A percentile compares a stretch with the other conserved stretches of the same genome.
These are phyloP conservation scores for Drosophila sp. DNA, from an alignment of 1,140 invertebrate species.

Conservation along the genomic window DNA sequence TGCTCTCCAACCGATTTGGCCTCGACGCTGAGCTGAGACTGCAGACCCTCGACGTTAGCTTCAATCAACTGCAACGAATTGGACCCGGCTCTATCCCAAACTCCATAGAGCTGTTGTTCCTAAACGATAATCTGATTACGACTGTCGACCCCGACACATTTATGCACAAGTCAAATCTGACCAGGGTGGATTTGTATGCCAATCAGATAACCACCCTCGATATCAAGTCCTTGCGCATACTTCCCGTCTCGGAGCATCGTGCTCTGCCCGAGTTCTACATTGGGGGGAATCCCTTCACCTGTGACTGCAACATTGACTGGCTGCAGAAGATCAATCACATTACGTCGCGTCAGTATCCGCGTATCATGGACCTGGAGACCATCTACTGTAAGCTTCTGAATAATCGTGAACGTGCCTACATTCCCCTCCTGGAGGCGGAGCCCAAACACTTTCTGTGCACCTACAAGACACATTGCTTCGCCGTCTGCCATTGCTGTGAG, in stretches of 20 bases:
- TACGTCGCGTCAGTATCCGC: constrained; percentile 91
- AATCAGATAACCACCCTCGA: constrained; percentile 94
- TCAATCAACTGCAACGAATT: constrained; percentile 91
- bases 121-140: constrained; percentile 93
- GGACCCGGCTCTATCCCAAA: constrained; percentile 90
- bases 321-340: constrained; percentile 93
- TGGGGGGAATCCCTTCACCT: constrained; percentile 94
- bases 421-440: constrained; percentile 93
- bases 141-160: constrained; percentile 93
- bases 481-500: constrained; percentile 96
- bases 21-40: constrained; percentile 89
- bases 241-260: constrained; percentile 88
- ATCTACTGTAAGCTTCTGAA: constrained; percentile 96
- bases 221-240: constrained; percentile 90
- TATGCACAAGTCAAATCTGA: constrained; percentile 92
- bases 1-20: constrained; percentile 91
- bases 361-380: constrained; percentile 95
- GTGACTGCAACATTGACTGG: constrained; percentile 95
- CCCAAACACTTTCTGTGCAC: constrained; percentile 95
- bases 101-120: constrained; percentile 91
- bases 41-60: constrained; percentile 92
- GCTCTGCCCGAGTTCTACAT: constrained; percentile 94
- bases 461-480: constrained; percentile 96
- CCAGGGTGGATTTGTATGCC: constrained; percentile 92
- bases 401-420: constrained; percentile 91